Evolutionary conservation across 2,888 invertebrate genomes (phyloP), one percentile per base, ranked within the genome.

Genomic region (Hypomecis atomaria): DNA sequence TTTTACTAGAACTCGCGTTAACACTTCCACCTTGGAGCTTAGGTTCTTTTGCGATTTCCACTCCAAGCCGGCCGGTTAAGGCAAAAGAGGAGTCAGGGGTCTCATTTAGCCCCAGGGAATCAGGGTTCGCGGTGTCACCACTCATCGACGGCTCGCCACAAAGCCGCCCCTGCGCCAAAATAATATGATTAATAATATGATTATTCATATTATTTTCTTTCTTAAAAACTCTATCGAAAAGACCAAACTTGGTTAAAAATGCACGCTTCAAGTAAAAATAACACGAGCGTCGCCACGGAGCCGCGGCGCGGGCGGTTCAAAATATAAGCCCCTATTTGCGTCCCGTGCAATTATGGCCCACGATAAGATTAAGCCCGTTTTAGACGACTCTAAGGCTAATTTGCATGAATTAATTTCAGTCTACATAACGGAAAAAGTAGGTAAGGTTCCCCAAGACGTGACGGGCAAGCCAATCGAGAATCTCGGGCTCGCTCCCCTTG

Each of bases 381-480:
- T 79, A 84, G 86, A 86, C 82, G 78, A 81, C 81, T 82, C 76
- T 72, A 73, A 75, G 71, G 70, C 76, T 81, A 78, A 84, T 87
- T 87, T 86, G 81, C 87, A 87, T 86, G 81, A 86, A 86, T 86
- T 87, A 86, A 86, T 87, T 87, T 85, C 70, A 80, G 81, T 76
- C 66, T 79, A 78, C 81, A 80, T 78, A 75, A 79, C 83, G 78
- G 54, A 81, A 85, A 84, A 83, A 79, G 78, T 79, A 70, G 76
- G 67, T 65, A 69, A 70, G 62, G 71, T 33, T 56, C 65, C 55
- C 10, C 47, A 65, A 77, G 75, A 85, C 86, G 86, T 86, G 86
- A 82, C 75, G 62, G 37, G 85, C 70, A 82, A 82, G 72, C 74
- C 70, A 85, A 85, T 80, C 59, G 71, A 58, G 67, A 79, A 77